Evolutionary conservation across 2,888 invertebrate species (phyloP), one percentile per base, ranked within the genome.

Genomic region (Drosophila gaucha): DNA sequence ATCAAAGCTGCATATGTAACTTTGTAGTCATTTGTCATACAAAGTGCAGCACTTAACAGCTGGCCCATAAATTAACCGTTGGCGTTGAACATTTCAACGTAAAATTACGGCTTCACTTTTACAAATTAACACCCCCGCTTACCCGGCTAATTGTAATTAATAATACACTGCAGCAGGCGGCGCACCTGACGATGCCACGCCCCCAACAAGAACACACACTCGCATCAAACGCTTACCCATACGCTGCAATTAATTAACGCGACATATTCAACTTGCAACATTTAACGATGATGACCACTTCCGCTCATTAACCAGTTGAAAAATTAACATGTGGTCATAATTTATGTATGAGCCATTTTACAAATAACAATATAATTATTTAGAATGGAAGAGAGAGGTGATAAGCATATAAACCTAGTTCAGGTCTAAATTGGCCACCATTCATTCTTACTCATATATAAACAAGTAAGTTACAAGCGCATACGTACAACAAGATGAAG

Each of bases 291-390:
- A 83, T 64, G 74, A 69, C 78, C 86, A 86, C 84, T 86, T 84
- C 83, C 83, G 83, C 83, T 84, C 83, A 86, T 86, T 86, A 84
- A 78, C 74, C 84, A 71, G 69, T 80, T 78, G 84, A 84, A 86
- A 84, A 84, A 84, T 86, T 71, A 73, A 76, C 86, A 85, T 66
- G 74, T 44, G 36, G 20, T 55, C 47, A 85, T 79, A 85, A 82
- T 74, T 82, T 72, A 82, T 84, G 76, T 44, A 58, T 55, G 57
- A 44, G 1, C 6, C 28, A 38, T 64, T 52, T 41, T 57, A 59
- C 64, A 58, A 55, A 47, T 57, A 58, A 52, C 51, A 47, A 47
- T 67, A 36, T 30, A 36, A 50, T 55, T 33, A 60, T 24, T 46
- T 43, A 22, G 56, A 66, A 62, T 43, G 47, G 30, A 30, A 9